Base-by-base conservation (phyloP, 2,113 vertebrate genomes). In the Ameiurus melas region DNA sequence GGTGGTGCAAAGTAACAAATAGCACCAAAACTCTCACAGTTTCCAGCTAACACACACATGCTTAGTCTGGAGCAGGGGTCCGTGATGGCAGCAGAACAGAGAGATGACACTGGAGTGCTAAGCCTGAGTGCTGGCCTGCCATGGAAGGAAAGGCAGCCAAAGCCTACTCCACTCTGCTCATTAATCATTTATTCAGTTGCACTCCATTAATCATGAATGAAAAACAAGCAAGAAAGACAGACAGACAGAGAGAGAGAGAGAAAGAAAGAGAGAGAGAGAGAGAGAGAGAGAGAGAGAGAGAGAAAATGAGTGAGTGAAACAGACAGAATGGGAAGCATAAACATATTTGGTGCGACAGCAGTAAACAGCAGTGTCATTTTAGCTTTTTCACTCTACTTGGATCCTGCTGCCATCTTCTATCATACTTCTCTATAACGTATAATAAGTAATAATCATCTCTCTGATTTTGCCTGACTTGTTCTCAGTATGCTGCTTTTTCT, bases 151-250 rank as follows among this genome's bases (percentile, higher is more conserved):
- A 92, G 92, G 92, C 82, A 93, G 93, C 92, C 91, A 91, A 94
- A 94, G n/a, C 89, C 87, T 66, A 77, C 89, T 91, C 92, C 91
- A 91, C 93, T 93, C 91, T 89, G 89, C 82, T 90, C 92, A 95
- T 95, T 92, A 95, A 95, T 95, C 93, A 95, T 95, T 95, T 92
- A 95, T 95, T 92, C 90, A 92, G 94, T 89, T 92, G 93, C 92
- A 87, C 85, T 68, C 84, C 93, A 95, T 95, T 95, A 95, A 94
- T 94, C 92, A 95, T 95, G 93, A 94, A 92, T 90, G 75, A 89
- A 89, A 78, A 82, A 89, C 84, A 88, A 91, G 89, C 84, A 39
- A 68, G 77, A 68, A 20, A 73, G 60, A 89, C 75, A 66, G 64
- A 75, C 68, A 83, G 30, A 43, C 78, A 51, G 55, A 85, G 43